Conservation (phyloP, 2,113 vertebrate species). For the Ceratotherium simum region DNA sequence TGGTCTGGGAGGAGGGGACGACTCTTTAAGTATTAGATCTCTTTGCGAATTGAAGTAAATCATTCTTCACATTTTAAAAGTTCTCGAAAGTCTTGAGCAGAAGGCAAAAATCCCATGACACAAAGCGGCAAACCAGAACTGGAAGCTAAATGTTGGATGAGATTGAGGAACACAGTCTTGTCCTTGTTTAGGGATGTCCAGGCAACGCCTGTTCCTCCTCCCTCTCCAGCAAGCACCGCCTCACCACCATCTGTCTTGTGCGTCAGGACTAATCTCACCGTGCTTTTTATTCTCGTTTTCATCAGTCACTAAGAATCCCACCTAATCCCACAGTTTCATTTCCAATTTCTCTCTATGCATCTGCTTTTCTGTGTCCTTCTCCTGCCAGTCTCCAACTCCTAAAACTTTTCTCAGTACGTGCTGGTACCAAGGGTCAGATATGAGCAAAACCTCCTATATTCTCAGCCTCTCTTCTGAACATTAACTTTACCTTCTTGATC, state of each 20-base stretch:
- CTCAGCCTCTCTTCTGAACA: background rate
- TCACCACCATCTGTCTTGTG: background rate
- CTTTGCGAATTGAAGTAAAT: background rate
- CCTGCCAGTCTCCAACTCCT: background rate
- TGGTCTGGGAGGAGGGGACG: background rate
- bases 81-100: background rate
- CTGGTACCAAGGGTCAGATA: background rate
- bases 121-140: background rate
- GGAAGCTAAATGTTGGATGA: background rate
- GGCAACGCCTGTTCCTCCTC: too few species aligned
- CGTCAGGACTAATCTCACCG: background rate
- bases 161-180: background rate
- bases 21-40: background rate
- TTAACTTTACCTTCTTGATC: background rate
- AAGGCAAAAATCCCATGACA: background rate
- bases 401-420: background rate
- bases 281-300: background rate
- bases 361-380: background rate
- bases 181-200: background rate
- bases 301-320: background rate
- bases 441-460: background rate
- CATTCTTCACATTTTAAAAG: background rate
- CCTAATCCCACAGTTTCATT: background rate
- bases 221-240: background rate
- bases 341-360: background rate